Evolutionary conservation across 2,797 vertebrate species (phyloP).

Genomic region (Chromobotia macracanthus): DNA sequence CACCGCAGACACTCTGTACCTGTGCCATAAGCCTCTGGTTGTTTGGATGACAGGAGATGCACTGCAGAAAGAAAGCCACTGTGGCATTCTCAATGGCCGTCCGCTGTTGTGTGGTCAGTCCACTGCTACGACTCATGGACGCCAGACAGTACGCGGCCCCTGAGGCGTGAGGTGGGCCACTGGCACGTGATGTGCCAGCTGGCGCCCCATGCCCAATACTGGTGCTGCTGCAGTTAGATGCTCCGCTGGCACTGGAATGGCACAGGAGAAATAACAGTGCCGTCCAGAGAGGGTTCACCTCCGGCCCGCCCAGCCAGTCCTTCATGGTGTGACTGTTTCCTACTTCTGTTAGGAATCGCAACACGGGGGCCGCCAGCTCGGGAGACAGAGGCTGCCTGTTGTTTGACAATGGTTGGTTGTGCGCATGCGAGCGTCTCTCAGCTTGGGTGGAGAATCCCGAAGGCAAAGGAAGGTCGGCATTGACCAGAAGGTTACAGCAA

Average conservation of each 20-base stretch:
- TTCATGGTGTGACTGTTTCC: conserved; percentile 98
- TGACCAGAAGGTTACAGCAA: conserved; percentile 88
- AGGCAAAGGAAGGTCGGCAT: conserved; percentile 84
- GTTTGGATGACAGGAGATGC: conserved; percentile 97
- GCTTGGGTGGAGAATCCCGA: conserved; percentile 74
- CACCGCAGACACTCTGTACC: conserved; percentile 71
- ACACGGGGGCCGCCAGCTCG: conserved; percentile 92
- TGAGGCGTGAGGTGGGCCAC: conserved; percentile 69
- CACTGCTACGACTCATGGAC: conserved; percentile 77
- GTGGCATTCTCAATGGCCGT: conserved; percentile 97
- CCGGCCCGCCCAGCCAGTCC: conserved; percentile 97
- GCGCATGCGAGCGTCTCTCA: conserved; percentile 84
- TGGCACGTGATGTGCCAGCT: conserved; percentile 44
- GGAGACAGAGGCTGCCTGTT: conserved; percentile 84
- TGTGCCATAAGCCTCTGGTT: conserved; percentile 99
- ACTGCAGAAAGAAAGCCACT: conserved; percentile 96
- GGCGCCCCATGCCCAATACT: conserved; percentile 33
- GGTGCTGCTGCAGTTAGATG: conserved; percentile 56
- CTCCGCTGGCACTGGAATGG: conserved; percentile 89
- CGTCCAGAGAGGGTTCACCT: conserved; percentile 96
- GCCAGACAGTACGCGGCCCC: conserved; percentile 82
- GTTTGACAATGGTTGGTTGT: conserved; percentile 71
- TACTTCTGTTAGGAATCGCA: conserved; percentile 95
- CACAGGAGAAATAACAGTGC: conserved; percentile 95
- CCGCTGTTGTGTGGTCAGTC: conserved; percentile 93